Evolutionary conservation across 2,797 vertebrate genomes (phyloP).

Genomic region (Tachyglossus aculeatus): DNA sequence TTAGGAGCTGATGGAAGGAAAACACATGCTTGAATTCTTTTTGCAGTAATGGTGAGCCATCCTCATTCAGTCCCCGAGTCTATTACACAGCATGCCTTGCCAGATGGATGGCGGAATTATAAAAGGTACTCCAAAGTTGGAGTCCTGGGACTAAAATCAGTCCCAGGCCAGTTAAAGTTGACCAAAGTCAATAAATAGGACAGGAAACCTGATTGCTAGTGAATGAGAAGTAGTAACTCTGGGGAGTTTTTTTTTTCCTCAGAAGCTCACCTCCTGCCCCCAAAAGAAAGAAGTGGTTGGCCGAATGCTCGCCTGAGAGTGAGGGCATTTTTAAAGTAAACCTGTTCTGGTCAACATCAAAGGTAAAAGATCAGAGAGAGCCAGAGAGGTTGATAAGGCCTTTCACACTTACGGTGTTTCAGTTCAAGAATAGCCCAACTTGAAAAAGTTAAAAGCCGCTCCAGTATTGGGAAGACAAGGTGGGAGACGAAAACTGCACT

Average conservation of each 20-base stretch:
- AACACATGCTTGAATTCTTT: too few relatives aligned
- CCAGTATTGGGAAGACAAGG: constrained; percentile 3
- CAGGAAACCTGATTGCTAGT: neutral
- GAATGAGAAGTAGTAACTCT: rapidly evolving
- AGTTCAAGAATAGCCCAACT: neutral
- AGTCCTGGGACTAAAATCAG: too few relatives aligned
- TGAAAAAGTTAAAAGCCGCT: constrained; percentile 21
- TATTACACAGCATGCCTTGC: too few relatives aligned
- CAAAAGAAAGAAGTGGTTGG: neutral
- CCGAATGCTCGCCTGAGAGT: neutral
- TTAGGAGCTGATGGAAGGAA: too few relatives aligned
- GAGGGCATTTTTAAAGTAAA: neutral
- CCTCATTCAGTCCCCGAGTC: too few relatives aligned
- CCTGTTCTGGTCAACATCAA: neutral
- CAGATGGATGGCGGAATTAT: too few relatives aligned
- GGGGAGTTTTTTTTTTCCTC: neutral
- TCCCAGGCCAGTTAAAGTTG: neutral
- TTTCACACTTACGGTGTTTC: constrained; percentile 6
- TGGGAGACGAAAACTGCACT: constrained; percentile 28
- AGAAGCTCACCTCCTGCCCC: neutral
- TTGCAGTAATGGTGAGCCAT: too few relatives aligned
- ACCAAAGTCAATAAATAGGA: neutral
- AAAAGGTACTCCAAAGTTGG: too few relatives aligned
- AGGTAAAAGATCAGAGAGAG: constrained; percentile 10
- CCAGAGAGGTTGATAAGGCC: neutral